Conservation (phyloP, 2,797 vertebrate genomes). For the Mallotus villosus region DNA sequence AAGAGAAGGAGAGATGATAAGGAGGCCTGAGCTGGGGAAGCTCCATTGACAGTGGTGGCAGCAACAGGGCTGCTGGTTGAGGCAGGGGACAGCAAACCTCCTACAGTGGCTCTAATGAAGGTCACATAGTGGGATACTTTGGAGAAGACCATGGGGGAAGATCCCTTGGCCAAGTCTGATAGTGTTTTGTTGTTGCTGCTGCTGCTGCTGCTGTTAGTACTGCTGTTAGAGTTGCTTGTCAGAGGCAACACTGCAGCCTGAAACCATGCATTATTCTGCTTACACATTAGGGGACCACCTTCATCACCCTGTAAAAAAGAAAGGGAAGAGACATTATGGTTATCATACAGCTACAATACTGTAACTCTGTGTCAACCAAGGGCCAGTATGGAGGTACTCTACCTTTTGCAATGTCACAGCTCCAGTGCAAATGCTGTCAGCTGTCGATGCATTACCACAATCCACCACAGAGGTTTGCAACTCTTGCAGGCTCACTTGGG, state of each 20-base stretch:
- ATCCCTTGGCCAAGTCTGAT: too few species aligned
- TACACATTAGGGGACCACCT: slow-evolving; percentile 51
- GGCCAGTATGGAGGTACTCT: not conserved
- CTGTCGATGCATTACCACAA: not conserved
- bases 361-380: too few species aligned
- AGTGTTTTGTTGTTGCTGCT: too few species aligned
- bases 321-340: not conserved
- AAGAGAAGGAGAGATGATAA: slow-evolving; percentile 24
- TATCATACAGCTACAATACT: not conserved
- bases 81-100: not conserved
- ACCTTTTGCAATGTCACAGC: not conserved
- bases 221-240: not conserved
- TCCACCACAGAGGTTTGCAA: not conserved
- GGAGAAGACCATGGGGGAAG: too few species aligned
- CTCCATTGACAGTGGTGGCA: not conserved
- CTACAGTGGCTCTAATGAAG: too few species aligned
- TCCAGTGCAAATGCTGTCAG: not conserved
- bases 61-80: not conserved
- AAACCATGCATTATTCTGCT: slow-evolving; percentile 34
- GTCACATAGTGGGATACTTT: too few species aligned
- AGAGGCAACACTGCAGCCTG: slow-evolving; percentile 43
- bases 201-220: too few species aligned
- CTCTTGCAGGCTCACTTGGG: not conserved
- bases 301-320: slow-evolving; percentile 25
- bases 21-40: not conserved